These are phyloP conservation scores for Enteromius argenteus DNA, from an alignment of 2,797 vertebrate genomes.

Conservation along the genomic window DNA sequence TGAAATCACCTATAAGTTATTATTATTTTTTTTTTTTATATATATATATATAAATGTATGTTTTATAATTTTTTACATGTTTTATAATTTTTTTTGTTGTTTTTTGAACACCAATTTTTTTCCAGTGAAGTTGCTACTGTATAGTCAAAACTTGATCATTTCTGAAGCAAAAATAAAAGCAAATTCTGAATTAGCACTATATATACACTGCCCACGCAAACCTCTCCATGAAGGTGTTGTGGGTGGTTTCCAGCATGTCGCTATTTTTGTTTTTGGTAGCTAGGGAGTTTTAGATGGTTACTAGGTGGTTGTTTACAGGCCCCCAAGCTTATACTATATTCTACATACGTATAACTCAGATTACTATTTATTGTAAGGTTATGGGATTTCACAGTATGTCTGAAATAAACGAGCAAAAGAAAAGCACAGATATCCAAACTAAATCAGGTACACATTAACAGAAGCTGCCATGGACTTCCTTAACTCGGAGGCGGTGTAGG, in stretches of 20 bases:
- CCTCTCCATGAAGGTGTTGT: background rate
- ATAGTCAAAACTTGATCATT: background rate
- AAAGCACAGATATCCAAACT: background rate
- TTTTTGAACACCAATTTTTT: background rate
- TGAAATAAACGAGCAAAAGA: background rate
- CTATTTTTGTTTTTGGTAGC: constrained; percentile 7
- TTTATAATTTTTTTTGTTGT: no score
- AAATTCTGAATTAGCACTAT: background rate
- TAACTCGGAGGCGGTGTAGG: constrained; percentile 25
- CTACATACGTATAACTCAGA: background rate
- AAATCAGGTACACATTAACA: constrained; percentile 27
- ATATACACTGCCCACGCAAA: background rate
- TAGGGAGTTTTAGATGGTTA: background rate
- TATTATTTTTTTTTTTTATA: no score
- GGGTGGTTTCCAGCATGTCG: background rate
- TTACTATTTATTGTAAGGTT: background rate
- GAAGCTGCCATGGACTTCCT: constrained; percentile 27
- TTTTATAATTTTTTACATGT: no score
- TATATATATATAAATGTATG: no score
- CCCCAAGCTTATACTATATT: background rate
- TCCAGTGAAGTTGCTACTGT: background rate
- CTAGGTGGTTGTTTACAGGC: background rate
- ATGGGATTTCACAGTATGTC: background rate
- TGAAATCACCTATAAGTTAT: no score
- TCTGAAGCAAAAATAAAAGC: background rate